Evolutionary conservation across 2,888 invertebrate genomes (phyloP).

Genomic region (Netelia melanura): DNA sequence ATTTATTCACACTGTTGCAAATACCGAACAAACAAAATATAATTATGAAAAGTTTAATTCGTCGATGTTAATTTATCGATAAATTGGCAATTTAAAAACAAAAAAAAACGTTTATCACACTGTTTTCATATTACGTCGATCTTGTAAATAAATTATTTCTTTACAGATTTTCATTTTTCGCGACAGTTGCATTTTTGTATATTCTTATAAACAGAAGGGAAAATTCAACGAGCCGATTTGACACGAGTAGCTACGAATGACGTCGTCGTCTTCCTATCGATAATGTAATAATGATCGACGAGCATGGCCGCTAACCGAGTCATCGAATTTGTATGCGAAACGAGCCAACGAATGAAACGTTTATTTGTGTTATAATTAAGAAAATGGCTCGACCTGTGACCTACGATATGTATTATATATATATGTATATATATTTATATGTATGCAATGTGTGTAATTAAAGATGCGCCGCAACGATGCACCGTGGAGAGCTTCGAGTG

Average conservation of each 20-base stretch:
- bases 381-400: constrained; percentile 65
- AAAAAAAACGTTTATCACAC: too few relatives aligned
- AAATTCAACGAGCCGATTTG: neutral
- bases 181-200: neutral
- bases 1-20: neutral
- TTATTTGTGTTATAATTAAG: constrained; percentile 65
- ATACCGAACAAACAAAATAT: neutral
- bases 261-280: constrained; percentile 34
- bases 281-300: constrained; percentile 27
- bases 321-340: constrained; percentile 27
- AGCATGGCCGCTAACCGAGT: neutral
- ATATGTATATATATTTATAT: constrained; percentile 19
- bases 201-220: neutral
- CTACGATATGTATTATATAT: constrained; percentile 10
- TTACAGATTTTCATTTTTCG: constrained; percentile 17
- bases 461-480: constrained; percentile 27
- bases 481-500: constrained; percentile 2
- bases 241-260: constrained; percentile 17
- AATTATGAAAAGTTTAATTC: neutral
- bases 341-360: constrained; percentile 35
- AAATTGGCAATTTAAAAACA: neutral
- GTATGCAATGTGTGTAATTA: constrained; percentile 6
- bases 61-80: neutral
- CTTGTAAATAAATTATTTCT: constrained; percentile 30
- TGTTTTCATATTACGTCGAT: neutral